Evolutionary conservation across 2,888 invertebrate species (phyloP).

Genomic region (Rhagonycha lutea): DNA sequence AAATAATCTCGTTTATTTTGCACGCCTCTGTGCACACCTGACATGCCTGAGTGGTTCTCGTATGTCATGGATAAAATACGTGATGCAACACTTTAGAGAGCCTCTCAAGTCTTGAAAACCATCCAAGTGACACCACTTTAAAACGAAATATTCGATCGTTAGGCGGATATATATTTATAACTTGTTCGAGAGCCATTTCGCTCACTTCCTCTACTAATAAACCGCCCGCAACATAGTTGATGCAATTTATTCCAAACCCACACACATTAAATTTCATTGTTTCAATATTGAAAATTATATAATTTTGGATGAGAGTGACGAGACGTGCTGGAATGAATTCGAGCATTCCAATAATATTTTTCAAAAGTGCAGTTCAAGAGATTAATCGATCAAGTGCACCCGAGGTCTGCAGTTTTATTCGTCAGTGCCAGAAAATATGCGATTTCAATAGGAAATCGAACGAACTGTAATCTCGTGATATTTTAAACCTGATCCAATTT

Average conservation of each 20-base stretch:
- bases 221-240: conserved; percentile 8
- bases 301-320: not conserved
- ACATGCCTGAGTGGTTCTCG: conserved; percentile 15
- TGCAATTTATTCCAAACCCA: conserved; percentile 8
- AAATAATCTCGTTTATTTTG: conserved; percentile 23
- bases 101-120: conserved; percentile 22
- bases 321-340: not conserved
- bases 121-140: conserved; percentile 26
- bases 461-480: not conserved
- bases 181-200: conserved; percentile 15
- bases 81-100: conserved; percentile 23
- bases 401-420: not conserved
- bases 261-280: conserved; percentile 6
- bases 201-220: conserved; percentile 13
- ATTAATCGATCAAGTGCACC: not conserved
- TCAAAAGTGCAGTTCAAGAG: not conserved
- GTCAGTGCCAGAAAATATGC: not conserved
- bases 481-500: not conserved
- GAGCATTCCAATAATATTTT: not conserved
- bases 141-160: conserved; percentile 23
- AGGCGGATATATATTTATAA: conserved; percentile 22
- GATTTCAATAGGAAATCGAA: not conserved
- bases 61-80: conserved; percentile 22
- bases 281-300: not conserved
- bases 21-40: conserved; percentile 22